Evolutionary conservation across 2,797 vertebrate genomes (phyloP).

Genomic region (Spinus olivaceus): DNA sequence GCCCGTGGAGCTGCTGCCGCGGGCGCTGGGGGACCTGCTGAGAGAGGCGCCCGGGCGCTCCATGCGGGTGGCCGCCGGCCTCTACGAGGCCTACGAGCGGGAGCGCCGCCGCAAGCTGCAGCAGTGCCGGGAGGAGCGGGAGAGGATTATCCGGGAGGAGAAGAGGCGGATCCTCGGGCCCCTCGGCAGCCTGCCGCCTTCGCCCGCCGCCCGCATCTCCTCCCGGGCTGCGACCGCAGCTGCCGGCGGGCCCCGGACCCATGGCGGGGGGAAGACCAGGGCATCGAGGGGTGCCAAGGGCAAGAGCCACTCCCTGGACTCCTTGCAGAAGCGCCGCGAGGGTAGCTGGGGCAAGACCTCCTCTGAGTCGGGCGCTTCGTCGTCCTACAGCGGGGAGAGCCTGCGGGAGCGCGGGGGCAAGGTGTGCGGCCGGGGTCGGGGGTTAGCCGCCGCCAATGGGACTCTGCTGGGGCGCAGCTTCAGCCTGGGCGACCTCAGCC

Average conservation of each 20-base stretch:
- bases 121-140: slow-evolving; percentile 91
- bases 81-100: slow-evolving; percentile 91
- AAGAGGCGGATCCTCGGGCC: slow-evolving; percentile 84
- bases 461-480: slow-evolving; percentile 89
- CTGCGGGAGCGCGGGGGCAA: slow-evolving; percentile 74
- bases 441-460: slow-evolving; percentile 23
- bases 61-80: slow-evolving; percentile 90
- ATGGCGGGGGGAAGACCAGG: background rate
- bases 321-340: slow-evolving; percentile 18
- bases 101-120: slow-evolving; percentile 89
- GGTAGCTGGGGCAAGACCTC: slow-evolving; percentile 26
- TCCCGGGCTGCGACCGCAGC: background rate
- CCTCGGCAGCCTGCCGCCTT: slow-evolving; percentile 62
- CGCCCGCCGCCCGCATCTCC: background rate
- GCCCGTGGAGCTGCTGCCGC: slow-evolving; percentile 90
- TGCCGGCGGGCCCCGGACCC: background rate
- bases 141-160: slow-evolving; percentile 90
- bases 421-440: slow-evolving; percentile 75
- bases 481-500: slow-evolving; percentile 93
- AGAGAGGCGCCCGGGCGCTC: slow-evolving; percentile 90
- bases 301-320: slow-evolving; percentile 19
- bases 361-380: background rate
- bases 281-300: background rate
- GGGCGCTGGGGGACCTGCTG: slow-evolving; percentile 86
- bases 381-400: slow-evolving; percentile 24